Base-by-base conservation (phyloP, 2,888 invertebrate genomes). In the Dryobota labecula region DNA sequence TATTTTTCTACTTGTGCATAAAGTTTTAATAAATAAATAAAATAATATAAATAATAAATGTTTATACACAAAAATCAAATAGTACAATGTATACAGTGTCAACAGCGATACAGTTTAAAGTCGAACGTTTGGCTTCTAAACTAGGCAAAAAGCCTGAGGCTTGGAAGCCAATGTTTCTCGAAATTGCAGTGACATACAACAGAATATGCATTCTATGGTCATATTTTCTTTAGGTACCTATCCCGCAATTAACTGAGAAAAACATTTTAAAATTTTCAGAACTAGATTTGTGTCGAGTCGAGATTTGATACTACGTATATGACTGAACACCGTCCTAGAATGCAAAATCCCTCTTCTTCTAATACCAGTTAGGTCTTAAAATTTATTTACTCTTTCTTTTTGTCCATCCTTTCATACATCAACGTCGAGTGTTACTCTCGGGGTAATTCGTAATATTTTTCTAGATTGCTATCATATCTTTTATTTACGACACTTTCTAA, bases 401-500 rank as follows among this genome's bases (percentile, higher is more conserved):
- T n/a, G 13, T 47, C 62, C 63, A 56, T 49, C 43, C 36, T 49
- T 57, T 9, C 36, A 73, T 64, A 57, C 43, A 73, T 73, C 49
- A 57, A 65, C 43, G 57, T 65, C 41, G 6, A 6, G 27, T 30
- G 53, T 24, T 18, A 15, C 47, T 5, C 58, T 36, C 66, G 30
- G 2, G 18, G 18, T 27, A n/a, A 73, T 56, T 57, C n/a, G 20
- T 57, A 8, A 61, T 62, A 61, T 57, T 76, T 76, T 54, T 60
- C 36, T 58, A 53, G 30, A 76, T 76, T 75, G 47, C 49, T 45
- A 61, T 60, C 47, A 20, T 38, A 74, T 70, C 43, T 70, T 51
- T 43, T 51, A 54, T 63, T 68, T 61, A 65, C 36, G 64, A 71
- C 43, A 62, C n/a, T 57, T 68, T 75, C 53, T 57, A 62, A 70